Percentiles rank a stretch among this genome's conserved stretches.
Conservation (phyloP, 1,140 invertebrate species). For the Gonioctena quinquepunctata region DNA sequence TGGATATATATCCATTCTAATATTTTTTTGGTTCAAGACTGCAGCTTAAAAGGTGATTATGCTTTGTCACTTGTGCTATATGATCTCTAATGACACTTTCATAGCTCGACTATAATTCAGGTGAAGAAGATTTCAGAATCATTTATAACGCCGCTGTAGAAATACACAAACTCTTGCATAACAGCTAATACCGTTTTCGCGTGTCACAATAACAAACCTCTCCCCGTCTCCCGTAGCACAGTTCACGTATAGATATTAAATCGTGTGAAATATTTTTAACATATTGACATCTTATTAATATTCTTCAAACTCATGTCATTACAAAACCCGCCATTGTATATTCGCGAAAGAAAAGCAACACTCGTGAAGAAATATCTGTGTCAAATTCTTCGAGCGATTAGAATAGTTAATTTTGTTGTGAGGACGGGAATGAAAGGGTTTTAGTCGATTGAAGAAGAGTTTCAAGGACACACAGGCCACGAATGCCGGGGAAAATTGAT, state of each 20-base stretch:
- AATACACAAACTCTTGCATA: background rate
- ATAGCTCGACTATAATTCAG: too few species aligned
- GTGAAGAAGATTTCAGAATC: too few species aligned
- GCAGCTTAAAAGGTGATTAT: too few species aligned
- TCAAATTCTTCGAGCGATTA: background rate
- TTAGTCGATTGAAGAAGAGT: constrained; percentile 9
- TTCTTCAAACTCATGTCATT: background rate
- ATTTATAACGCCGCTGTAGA: too few species aligned
- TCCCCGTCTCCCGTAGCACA: background rate
- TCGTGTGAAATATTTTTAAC: background rate
- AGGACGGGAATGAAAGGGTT: background rate
- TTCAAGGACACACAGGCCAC: constrained; percentile 6
- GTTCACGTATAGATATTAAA: background rate
- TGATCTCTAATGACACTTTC: too few species aligned
- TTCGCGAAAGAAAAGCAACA: background rate
- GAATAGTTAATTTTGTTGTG: background rate
- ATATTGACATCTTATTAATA: background rate
- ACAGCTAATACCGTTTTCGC: background rate
- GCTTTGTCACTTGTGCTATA: too few species aligned
- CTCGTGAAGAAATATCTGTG: background rate
- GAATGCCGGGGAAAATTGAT: background rate
- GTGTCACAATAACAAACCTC: background rate
- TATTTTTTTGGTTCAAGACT: too few species aligned
- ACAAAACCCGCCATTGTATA: background rate
- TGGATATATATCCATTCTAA: too few species aligned